Percentiles rank a stretch among this genome's conserved stretches.
These are phyloP conservation scores for Pammene aurita DNA, from an alignment of 2,888 invertebrate species.

Conservation along the genomic window DNA sequence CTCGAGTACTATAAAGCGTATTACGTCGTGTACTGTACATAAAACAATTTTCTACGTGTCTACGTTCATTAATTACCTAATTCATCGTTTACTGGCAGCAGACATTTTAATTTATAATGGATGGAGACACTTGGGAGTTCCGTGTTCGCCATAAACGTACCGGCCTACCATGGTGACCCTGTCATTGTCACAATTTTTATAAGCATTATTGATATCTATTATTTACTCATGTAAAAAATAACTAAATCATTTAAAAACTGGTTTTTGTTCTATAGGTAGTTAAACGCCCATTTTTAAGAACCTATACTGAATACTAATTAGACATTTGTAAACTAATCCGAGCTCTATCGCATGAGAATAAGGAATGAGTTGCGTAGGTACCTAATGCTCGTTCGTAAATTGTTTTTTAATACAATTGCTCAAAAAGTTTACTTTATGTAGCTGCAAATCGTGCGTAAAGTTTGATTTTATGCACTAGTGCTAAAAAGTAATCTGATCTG, in stretches of 20 bases:
- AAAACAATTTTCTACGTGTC: background rate
- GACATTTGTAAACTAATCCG: background rate
- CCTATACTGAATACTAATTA: too few relatives aligned
- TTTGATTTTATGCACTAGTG: too few relatives aligned
- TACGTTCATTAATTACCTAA: conserved; percentile 4
- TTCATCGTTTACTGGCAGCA: background rate
- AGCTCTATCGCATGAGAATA: too few relatives aligned
- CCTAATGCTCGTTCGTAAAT: too few relatives aligned
- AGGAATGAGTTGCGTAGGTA: too few relatives aligned
- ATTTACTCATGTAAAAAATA: background rate
- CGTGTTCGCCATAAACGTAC: background rate
- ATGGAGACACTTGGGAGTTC: background rate
- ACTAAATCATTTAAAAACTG: too few relatives aligned
- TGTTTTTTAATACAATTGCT: too few relatives aligned
- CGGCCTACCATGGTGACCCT: background rate
- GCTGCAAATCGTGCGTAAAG: too few relatives aligned
- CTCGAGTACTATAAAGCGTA: background rate
- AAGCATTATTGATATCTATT: background rate
- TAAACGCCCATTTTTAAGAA: too few relatives aligned
- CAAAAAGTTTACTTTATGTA: too few relatives aligned
- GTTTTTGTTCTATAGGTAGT: too few relatives aligned
- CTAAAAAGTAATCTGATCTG: too few relatives aligned
- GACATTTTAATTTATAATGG: conserved; percentile 1
- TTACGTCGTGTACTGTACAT: background rate
- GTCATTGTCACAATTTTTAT: background rate